Evolutionary conservation across 2,113 vertebrate species (phyloP).

Genomic region (Orientallactaga bullata): DNA sequence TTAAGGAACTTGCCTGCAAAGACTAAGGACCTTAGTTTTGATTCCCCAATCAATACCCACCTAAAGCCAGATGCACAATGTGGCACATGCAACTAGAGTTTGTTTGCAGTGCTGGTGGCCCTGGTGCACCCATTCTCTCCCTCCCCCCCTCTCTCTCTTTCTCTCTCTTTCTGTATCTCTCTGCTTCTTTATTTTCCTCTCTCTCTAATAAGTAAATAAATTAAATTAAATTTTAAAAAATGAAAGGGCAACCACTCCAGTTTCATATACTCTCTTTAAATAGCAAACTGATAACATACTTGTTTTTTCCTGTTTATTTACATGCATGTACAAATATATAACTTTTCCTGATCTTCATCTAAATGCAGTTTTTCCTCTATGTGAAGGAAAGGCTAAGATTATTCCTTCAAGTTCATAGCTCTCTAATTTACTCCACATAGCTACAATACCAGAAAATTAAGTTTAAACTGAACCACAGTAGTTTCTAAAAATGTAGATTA

Average conservation of each 20-base stretch:
- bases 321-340: neutral
- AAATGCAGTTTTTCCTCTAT: slow-evolving; percentile 21
- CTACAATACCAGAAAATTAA: slow-evolving; percentile 5
- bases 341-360: neutral
- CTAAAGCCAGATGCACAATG: too few relatives aligned
- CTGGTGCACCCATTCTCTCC: too few relatives aligned
- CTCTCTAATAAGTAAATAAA: too few relatives aligned
- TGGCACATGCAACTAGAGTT: too few relatives aligned
- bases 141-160: too few relatives aligned
- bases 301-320: neutral
- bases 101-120: too few relatives aligned
- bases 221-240: neutral
- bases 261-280: neutral
- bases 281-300: neutral
- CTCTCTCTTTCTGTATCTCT: too few relatives aligned
- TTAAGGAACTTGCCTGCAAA: too few relatives aligned
- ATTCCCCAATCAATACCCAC: too few relatives aligned
- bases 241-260: neutral
- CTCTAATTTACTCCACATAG: slow-evolving; percentile 5
- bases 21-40: too few relatives aligned
- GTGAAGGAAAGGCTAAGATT: neutral
- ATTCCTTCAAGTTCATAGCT: neutral
- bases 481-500: slow-evolving; percentile 15
- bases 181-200: too few relatives aligned
- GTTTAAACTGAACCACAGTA: neutral